Evolutionary conservation across 1,140 invertebrate genomes (phyloP), one percentile per base, ranked within the genome.

Genomic region (Steinernema khuongi): DNA sequence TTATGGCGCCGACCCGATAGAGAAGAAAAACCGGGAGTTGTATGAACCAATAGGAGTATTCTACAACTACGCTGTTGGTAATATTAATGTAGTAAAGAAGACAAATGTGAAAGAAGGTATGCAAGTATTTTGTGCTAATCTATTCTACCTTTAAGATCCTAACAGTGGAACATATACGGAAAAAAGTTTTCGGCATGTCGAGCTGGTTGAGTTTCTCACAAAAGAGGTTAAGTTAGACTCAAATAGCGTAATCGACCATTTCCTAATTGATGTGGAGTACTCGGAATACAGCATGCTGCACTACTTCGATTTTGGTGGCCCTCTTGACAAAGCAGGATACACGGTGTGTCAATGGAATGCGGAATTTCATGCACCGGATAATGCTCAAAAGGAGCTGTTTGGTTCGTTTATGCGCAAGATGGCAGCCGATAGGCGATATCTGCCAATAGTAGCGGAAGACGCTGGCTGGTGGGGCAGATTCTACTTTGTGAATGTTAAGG

Each of bases 11-110:
- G 50, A 60, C 50, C 50, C 50, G 11, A 60, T 60, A 7, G 22
- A 7, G 22, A 7, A 7, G 26, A 60, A 60, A 22, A 60, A 60
- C 22, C 4, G 26, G 22, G 50, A 60, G 11, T 26, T 60, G 11
- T 60, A 14, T 22, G 26, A 22, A 2, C 26, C 50, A n/a, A 60
- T 60, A 7, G 50, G 50, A 4, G 26, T 22, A 2, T 60, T 60
- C 50, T 60, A 60, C 50, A 60, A 60, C 26, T 60, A n/a, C 50
- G 50, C 50, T 14, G 50, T 60, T 11, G 50, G 50, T n/a, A 60
- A 60, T 22, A 11, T 7, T 4, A 60, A 14, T 2, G 50, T 22
- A 4, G 26, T 4, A 2, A 22, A 11, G 11, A n/a, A 22, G 50
- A 60, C 50, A 4, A 60, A 22, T 22, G 50, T 60, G 14, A 60